Conservation (phyloP, 2,888 invertebrate genomes). For the Acanthococcus lagerstroemiae region DNA sequence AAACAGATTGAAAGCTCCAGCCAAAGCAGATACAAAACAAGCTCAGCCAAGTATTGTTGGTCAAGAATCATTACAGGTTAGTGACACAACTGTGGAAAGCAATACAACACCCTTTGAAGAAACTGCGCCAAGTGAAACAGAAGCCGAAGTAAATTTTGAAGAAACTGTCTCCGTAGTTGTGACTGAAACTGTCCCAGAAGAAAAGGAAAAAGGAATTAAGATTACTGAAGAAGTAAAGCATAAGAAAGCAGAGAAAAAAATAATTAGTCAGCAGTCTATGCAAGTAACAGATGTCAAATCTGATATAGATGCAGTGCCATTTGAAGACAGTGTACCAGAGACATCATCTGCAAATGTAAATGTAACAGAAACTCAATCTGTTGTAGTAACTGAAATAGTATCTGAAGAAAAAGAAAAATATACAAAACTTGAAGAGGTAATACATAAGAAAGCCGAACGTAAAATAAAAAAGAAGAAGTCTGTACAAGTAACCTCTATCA, state of each 20-base stretch:
- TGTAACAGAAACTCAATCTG: conserved; percentile 36
- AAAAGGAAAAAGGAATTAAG: not conserved
- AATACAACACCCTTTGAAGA: not conserved
- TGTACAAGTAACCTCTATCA: conserved; percentile 40
- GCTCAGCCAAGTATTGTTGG: not conserved
- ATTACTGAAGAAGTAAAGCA: not conserved
- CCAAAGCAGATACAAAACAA: not conserved
- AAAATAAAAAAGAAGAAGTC: conserved; percentile 44
- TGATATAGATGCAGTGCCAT: not conserved
- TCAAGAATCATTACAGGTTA: conserved; percentile 14
- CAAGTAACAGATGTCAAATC: conserved; percentile 4
- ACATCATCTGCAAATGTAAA: not conserved
- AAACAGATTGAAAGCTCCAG: conserved; percentile 33
- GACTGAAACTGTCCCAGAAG: not conserved
- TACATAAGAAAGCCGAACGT: conserved; percentile 41
- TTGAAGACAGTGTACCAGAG: not conserved
- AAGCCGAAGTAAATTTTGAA: conserved; percentile 1
- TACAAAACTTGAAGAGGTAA: conserved; percentile 41
- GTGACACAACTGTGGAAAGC: not conserved
- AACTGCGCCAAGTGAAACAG: not conserved
- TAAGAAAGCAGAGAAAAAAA: conserved; percentile 2
- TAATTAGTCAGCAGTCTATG: conserved; percentile 8
- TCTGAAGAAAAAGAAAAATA: conserved; percentile 29
- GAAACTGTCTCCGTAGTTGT: not conserved
- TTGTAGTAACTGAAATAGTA: conserved; percentile 37